These are phyloP conservation scores for Phaenicophaeus curvirostris DNA, from an alignment of 2,797 vertebrate species.

Conservation along the genomic window DNA sequence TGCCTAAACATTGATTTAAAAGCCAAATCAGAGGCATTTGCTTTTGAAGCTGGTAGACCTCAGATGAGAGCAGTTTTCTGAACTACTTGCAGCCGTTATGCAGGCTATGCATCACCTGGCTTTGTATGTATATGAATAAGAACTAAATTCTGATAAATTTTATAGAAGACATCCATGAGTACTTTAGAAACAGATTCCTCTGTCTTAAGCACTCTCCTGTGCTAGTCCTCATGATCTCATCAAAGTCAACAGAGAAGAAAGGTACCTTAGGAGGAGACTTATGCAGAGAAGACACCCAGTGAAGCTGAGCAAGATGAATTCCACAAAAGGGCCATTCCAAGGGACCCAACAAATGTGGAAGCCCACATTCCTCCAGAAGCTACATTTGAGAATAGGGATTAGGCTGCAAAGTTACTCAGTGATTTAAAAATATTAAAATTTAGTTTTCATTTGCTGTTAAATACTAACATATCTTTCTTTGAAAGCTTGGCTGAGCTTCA, in stretches of 20 bases:
- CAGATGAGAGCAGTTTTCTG: not conserved
- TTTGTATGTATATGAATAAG: not conserved
- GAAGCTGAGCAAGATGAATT: not conserved
- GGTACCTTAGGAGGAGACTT: not conserved
- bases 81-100: not conserved
- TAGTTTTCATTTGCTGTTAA: slow-evolving; percentile 20
- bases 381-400: not conserved
- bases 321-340: not conserved
- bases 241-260: not conserved
- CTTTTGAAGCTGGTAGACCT: not conserved
- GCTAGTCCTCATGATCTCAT: not conserved
- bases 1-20: not conserved
- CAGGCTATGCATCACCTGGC: not conserved
- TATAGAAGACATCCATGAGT: not conserved
- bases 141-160: not conserved
- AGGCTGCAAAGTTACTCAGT: not conserved
- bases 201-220: not conserved
- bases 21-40: not conserved
- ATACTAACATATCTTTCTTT: slow-evolving; percentile 46
- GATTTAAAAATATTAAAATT: slow-evolving; percentile 47
- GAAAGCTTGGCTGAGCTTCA: slow-evolving; percentile 46
- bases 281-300: not conserved
- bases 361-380: not conserved
- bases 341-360: not conserved
- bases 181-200: not conserved